These are phyloP conservation scores for Acholoe squamosa DNA, from an alignment of 2,888 invertebrate species.

Conservation along the genomic window DNA sequence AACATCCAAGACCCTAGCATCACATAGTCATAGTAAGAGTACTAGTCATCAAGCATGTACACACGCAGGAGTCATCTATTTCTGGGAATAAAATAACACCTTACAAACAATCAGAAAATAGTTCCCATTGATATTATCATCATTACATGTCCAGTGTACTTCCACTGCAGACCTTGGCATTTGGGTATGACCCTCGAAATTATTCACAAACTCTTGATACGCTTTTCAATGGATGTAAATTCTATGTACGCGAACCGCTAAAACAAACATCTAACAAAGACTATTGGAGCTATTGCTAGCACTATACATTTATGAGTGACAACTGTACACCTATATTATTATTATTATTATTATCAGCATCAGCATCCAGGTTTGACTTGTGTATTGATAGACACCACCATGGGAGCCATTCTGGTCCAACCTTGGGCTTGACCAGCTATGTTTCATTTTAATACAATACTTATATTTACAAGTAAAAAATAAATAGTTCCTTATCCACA, in stretches of 20 bases:
- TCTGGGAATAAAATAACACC: constrained; percentile 23
- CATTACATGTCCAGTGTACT: background rate
- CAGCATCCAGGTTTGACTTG: background rate
- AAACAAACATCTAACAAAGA: constrained; percentile 30
- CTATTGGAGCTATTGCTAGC: background rate
- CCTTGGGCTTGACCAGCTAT: background rate
- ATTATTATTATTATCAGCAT: background rate
- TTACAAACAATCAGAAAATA: constrained; percentile 33
- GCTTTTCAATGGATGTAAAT: constrained; percentile 11
- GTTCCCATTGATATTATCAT: background rate
- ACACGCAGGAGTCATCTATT: background rate
- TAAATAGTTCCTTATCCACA: constrained; percentile 51
- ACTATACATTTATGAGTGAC: background rate
- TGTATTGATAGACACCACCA: background rate
- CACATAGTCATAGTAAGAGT: background rate
- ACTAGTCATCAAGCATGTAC: background rate
- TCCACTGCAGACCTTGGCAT: background rate
- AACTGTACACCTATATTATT: constrained; percentile 16
- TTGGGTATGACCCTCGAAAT: background rate
- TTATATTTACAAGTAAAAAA: constrained; percentile 48
- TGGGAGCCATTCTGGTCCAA: background rate
- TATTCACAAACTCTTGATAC: background rate
- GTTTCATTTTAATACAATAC: constrained; percentile 27
- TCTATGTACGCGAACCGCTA: background rate
- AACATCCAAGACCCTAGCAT: background rate